phyloP scores from a whole-genome alignment of 2,888 invertebrate species.

The Cinara cedri region DNA sequence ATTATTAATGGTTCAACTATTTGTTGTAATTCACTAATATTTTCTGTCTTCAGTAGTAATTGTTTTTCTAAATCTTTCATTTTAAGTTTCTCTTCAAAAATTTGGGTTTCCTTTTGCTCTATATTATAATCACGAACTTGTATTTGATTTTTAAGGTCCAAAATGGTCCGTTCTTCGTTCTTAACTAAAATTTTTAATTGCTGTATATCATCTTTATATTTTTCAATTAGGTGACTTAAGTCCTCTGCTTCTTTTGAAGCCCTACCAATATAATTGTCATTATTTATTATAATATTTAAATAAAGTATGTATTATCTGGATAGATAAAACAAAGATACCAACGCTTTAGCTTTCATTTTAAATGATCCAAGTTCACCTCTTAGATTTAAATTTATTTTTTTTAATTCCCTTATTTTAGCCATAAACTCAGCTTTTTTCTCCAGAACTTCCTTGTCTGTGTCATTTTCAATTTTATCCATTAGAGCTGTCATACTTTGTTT shows the following conservation, averaged over 20 bases:
- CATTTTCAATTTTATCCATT: constrained; percentile 20
- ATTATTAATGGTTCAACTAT: constrained; percentile 28
- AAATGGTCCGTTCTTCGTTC: constrained; percentile 30
- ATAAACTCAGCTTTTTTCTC: constrained; percentile 21
- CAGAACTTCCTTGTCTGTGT: constrained; percentile 18
- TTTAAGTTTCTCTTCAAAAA: constrained; percentile 43
- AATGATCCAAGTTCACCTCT: constrained; percentile 50
- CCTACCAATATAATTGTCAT: neutral
- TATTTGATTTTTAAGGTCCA: constrained; percentile 37
- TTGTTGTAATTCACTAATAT: constrained; percentile 32
- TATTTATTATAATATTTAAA: neutral
- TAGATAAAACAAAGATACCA: neutral
- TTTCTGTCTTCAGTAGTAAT: constrained; percentile 44
- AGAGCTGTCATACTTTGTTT: constrained; percentile 38
- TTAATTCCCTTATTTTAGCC: constrained; percentile 40
- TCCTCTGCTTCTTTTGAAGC: constrained; percentile 44
- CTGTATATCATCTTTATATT: constrained; percentile 52
- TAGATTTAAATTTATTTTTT: constrained; percentile 50
- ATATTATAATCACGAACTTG: constrained; percentile 31
- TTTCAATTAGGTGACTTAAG: constrained; percentile 34
- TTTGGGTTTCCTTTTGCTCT: constrained; percentile 50
- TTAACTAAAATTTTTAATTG: constrained; percentile 47
- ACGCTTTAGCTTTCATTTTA: constrained; percentile 55
- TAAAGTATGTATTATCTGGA: neutral
- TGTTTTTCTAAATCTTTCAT: constrained; percentile 53